Conservation (phyloP, 2,113 vertebrate species). For the Bubalus kerabau region DNA sequence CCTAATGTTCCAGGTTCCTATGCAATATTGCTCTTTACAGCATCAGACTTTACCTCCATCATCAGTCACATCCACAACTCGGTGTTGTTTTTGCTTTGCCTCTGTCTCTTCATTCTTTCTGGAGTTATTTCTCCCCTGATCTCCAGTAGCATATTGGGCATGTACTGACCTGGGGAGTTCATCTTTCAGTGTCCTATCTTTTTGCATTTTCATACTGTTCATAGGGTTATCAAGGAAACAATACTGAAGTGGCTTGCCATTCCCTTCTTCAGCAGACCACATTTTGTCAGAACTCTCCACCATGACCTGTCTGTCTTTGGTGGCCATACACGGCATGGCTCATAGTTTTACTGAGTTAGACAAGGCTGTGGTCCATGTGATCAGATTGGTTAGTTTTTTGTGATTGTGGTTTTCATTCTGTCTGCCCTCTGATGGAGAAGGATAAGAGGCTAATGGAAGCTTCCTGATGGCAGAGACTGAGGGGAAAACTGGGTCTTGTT, state of each 20-base stretch:
- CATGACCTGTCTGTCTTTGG: neutral
- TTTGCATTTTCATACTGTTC: neutral
- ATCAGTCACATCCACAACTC: neutral
- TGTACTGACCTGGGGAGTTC: neutral
- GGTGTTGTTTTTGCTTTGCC: neutral
- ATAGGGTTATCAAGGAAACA: neutral
- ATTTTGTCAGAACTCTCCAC: neutral
- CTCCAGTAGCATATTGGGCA: neutral
- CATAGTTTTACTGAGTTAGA: neutral
- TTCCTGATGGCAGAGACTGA: neutral
- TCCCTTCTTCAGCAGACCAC: neutral
- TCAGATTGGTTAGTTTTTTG: neutral
- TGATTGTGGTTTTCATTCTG: neutral
- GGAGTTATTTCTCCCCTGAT: neutral
- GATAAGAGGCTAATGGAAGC: neutral
- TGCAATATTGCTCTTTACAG: neutral
- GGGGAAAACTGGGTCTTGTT: neutral
- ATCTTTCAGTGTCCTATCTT: neutral
- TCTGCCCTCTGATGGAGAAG: neutral
- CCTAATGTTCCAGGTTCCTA: neutral
- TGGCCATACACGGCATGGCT: neutral
- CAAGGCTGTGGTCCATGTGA: neutral
- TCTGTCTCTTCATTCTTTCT: neutral
- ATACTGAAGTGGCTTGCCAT: neutral
- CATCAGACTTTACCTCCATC: neutral